Evolutionary conservation across 2,113 vertebrate species (phyloP).

Genomic region (Suricata suricatta): DNA sequence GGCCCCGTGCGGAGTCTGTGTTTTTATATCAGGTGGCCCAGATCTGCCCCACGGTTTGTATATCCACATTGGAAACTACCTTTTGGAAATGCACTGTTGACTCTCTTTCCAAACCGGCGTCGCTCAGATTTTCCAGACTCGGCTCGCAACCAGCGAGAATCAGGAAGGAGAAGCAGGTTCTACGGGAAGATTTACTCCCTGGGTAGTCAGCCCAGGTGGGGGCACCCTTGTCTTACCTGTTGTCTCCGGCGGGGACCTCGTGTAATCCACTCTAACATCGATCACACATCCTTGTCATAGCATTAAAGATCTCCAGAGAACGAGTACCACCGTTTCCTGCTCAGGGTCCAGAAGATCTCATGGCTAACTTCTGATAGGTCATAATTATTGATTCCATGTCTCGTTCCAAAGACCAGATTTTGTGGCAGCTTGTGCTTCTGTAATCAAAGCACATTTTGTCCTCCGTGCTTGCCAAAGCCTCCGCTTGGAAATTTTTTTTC

Average conservation of each 20-base stretch:
- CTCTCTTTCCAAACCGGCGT: background rate
- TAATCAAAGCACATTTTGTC: background rate
- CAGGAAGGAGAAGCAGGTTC: background rate
- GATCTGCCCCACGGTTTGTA: background rate
- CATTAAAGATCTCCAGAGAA: background rate
- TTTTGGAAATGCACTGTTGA: background rate
- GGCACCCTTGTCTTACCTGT: background rate
- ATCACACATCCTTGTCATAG: background rate
- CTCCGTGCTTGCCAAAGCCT: background rate
- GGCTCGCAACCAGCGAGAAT: background rate
- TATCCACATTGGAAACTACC: background rate
- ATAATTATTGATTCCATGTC: background rate
- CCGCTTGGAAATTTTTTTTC: background rate
- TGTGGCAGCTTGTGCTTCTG: background rate
- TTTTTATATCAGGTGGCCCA: background rate
- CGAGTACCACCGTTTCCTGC: background rate
- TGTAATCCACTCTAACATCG: fast-evolving
- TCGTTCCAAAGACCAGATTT: background rate
- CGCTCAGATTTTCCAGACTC: background rate
- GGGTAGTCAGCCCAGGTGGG: background rate
- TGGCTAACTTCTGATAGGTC: background rate
- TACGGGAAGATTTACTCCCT: background rate
- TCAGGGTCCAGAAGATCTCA: background rate
- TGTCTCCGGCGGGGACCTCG: background rate
- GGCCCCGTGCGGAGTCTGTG: background rate